phyloP scores from a whole-genome alignment of 2,113 vertebrate genomes.

The Gymnogyps californianus region DNA sequence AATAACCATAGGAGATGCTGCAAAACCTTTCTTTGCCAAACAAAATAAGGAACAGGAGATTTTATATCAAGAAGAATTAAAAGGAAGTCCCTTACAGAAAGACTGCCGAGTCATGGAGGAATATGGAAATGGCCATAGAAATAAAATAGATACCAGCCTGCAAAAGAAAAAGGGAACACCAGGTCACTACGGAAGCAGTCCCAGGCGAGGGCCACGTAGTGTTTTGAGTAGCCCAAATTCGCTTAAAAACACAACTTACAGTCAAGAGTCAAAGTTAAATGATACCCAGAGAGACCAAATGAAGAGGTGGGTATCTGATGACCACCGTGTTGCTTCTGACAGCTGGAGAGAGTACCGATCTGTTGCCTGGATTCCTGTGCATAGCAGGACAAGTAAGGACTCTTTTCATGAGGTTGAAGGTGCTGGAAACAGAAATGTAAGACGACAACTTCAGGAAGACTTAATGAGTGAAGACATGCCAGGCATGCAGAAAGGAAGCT shows the following conservation, averaged over 20 bases:
- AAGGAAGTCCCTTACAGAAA: slow-evolving; percentile 62
- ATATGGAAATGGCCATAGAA: slow-evolving; percentile 69
- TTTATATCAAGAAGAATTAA: slow-evolving; percentile 73
- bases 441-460: slow-evolving; percentile 66
- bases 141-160: slow-evolving; percentile 72
- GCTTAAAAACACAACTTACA: slow-evolving; percentile 68
- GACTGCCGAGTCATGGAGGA: slow-evolving; percentile 69
- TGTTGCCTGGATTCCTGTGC: slow-evolving; percentile 33
- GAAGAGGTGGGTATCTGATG: slow-evolving; percentile 76
- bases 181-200: slow-evolving; percentile 71
- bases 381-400: slow-evolving; percentile 71
- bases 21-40: slow-evolving; percentile 76
- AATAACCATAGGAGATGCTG: slow-evolving; percentile 82
- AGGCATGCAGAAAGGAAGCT: slow-evolving; percentile 61
- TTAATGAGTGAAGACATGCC: slow-evolving; percentile 50
- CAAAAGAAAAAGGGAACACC: slow-evolving; percentile 71
- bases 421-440: slow-evolving; percentile 58
- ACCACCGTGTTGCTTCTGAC: slow-evolving; percentile 68
- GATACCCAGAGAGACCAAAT: slow-evolving; percentile 78
- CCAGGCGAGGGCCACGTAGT: slow-evolving; percentile 72
- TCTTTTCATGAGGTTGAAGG: slow-evolving; percentile 68
- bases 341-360: slow-evolving; percentile 77
- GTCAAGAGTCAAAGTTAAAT: slow-evolving; percentile 69
- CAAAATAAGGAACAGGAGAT: slow-evolving; percentile 71
- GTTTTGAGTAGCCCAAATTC: slow-evolving; percentile 72